Evolutionary conservation across 1,140 invertebrate genomes (phyloP).

Genomic region (Drosophila saltans): DNA sequence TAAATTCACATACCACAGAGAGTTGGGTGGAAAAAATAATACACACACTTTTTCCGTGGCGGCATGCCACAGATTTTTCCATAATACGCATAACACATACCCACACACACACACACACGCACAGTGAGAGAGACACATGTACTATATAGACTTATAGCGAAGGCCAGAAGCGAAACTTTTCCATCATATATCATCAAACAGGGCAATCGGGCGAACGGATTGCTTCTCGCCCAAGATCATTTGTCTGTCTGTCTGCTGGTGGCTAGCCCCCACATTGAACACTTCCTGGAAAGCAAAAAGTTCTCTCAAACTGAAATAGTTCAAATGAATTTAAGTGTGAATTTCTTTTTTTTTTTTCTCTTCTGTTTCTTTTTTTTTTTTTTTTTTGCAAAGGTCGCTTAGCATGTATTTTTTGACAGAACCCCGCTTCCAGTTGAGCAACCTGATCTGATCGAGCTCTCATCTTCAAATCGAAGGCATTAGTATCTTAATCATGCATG

Average conservation of each 20-base stretch:
- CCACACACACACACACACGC: conserved; percentile 4
- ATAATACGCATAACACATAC: neutral
- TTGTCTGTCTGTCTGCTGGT: neutral
- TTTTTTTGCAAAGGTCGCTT: neutral
- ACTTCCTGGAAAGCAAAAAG: conserved; percentile 67
- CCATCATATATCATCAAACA: conserved; percentile 63
- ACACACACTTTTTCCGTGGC: conserved; percentile 1
- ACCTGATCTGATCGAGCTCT: conserved; percentile 26
- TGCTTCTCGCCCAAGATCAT: conserved; percentile 24
- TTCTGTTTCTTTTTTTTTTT: neutral
- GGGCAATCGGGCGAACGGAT: conserved; percentile 21
- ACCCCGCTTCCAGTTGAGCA: conserved; percentile 51
- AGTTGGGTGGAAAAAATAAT: conserved; percentile 12
- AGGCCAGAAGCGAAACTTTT: conserved; percentile 53
- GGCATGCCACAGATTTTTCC: conserved; percentile 42
- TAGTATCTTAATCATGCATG: conserved; percentile 79
- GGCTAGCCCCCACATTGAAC: conserved; percentile 14
- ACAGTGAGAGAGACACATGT: too few relatives aligned
- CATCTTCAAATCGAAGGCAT: conserved; percentile 71
- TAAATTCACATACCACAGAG: conserved; percentile 39
- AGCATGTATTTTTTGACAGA: conserved; percentile 1
- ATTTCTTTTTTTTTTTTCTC: conserved; percentile 30
- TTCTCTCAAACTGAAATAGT: conserved; percentile 46
- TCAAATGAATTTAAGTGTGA: conserved; percentile 56
- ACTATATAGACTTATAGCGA: conserved; percentile 3